Evolutionary conservation across 1,140 invertebrate species (phyloP), one percentile per base, ranked within the genome.

Genomic region (Drosophila dunni): DNA sequence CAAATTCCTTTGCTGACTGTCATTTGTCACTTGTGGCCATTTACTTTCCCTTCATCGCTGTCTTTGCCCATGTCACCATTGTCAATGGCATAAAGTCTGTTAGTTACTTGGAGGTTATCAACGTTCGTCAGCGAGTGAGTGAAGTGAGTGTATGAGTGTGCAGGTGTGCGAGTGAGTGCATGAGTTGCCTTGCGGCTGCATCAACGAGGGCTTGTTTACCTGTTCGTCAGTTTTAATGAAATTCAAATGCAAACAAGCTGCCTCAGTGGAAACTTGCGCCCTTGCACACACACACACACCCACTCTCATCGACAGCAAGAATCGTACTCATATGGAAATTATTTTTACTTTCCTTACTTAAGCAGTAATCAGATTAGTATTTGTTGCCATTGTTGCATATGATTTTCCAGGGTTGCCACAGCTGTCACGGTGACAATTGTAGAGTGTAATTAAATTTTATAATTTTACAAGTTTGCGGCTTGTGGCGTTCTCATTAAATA

Each of bases 221-320:
- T 78, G 70, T 45, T 15, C 69, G 74, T 80, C 68, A 89, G 77
- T 88, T 84, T 89, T 88, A 89, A 84, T 89, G 84, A 90, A 88
- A 89, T 88, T 70, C 78, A 88, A 88, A 88, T 84, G 84, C 77
- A 80, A 86, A 89, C 79, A 84, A 73, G 63, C 38, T 13, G 50
- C 48, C 48, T 36, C 38, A 3, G 13, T 13, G 20, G 33, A 56
- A 60, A 69, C 20, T 53, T 63, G 36, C 34, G 58, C 57, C 64
- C 45, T 72, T 63, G 58, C 15, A 51, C 34, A 3, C 38, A 17
- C 13, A 7, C 34, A 46, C 20, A 17, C 38, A 53, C 36, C 7
- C 8, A 56, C 10, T 56, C 53, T 7, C 40, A 29, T 48, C 45
- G 45, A 48, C 15, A 48, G 51, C 6, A 56, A 46, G 24, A 29